These are phyloP conservation scores for Limenitis camilla DNA, from an alignment of 2,888 invertebrate genomes.

Conservation along the genomic window DNA sequence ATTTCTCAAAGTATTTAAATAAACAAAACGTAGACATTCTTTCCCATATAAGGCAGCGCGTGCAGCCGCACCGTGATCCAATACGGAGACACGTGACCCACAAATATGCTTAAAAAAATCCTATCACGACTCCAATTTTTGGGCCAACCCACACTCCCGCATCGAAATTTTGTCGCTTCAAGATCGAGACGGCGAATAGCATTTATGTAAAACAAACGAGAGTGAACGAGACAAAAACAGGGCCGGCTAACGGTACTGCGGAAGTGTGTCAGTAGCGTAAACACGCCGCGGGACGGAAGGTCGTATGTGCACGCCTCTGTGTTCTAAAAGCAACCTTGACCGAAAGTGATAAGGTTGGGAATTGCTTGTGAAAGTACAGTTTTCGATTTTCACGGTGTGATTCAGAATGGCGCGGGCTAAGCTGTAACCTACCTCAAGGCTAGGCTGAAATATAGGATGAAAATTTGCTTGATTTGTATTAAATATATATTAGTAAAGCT, in stretches of 20 bases:
- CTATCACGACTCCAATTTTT: conserved; percentile 69
- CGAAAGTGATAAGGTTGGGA: conserved; percentile 40
- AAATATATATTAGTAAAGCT: too few species aligned
- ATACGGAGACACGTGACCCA: conserved; percentile 34
- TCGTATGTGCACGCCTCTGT: conserved; percentile 40
- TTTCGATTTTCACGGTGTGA: conserved; percentile 73
- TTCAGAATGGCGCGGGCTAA: conserved; percentile 62
- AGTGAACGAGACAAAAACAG: conserved; percentile 68
- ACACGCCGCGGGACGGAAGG: conserved; percentile 42
- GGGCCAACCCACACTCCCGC: conserved; percentile 70
- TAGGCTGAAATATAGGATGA: conserved; percentile 27
- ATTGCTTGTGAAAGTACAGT: conserved; percentile 40
- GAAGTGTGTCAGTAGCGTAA: conserved; percentile 75
- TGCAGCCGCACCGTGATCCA: too few species aligned
- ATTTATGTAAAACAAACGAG: conserved; percentile 46
- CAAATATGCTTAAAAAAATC: conserved; percentile 53
- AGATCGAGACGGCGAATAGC: conserved; percentile 44
- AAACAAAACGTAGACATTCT: not conserved
- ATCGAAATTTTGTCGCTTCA: conserved; percentile 70
- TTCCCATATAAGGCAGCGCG: not conserved
- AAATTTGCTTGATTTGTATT: not conserved
- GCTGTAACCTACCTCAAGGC: conserved; percentile 70
- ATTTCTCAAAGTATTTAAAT: too few species aligned
- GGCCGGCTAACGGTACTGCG: conserved; percentile 71
- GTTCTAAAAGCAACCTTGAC: conserved; percentile 60